Evolutionary conservation across 2,888 invertebrate genomes (phyloP), one percentile per base, ranked within the genome.

Genomic region (Nysson spinosus): DNA sequence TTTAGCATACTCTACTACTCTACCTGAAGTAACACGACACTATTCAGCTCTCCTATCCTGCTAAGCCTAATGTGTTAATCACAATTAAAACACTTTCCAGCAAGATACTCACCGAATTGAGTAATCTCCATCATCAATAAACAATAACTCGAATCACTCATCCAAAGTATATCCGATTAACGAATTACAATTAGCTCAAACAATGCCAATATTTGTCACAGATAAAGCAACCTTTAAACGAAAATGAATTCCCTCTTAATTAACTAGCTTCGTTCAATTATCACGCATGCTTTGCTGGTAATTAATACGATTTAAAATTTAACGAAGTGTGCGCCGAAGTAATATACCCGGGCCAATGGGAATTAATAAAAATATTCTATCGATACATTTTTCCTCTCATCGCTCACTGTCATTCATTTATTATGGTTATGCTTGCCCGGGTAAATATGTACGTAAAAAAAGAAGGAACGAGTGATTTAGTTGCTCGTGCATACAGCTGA

Each of bases 381-480:
- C 35, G 32, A 17, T 5, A 26, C 30, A 4, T 9, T 4, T 9
- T n/a, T 30, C n/a, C 14, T 34, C 14, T 47, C 63, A 68, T 71
- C 61, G 40, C 26, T 72, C 69, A 63, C 51, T 72, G 74, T 74
- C 65, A 50, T 1, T 20, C 34, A 51, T 60, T 32, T 34, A 7
- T 24, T 40, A 46, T 11, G 56, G 39, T 69, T 37, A 26, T 12
- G 11, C 4, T 26, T 43, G 22, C 39, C 24, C 22, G 4, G 43
- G 50, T 39, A 71, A 68, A 58, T 44, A 72, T 24, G 44, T 24
- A 35, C 26, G 46, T 17, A 12, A 17, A 26, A 14, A 35, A 7
- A 16, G 6, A 19, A 11, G 55, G 40, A 46, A 43, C 20, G 11
- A 14, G 47, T 43, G 37, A 65, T 51, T 32, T 43, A 24, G 22